These are phyloP conservation scores for Allophyes oxyacanthae DNA, from an alignment of 2,888 invertebrate genomes.

Conservation along the genomic window DNA sequence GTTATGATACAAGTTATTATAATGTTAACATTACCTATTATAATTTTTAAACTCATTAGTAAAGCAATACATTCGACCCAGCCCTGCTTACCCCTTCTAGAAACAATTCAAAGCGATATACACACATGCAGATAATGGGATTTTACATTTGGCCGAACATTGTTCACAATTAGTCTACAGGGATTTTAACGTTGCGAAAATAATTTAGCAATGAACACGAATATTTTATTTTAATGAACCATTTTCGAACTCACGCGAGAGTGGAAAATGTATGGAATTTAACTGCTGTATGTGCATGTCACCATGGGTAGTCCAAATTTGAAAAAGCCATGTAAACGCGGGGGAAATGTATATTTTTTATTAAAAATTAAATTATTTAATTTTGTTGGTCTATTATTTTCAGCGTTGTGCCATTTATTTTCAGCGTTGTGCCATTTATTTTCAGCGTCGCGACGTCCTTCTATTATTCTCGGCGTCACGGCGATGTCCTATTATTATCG, in stretches of 20 bases:
- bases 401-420: no score
- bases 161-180: constrained; percentile 55
- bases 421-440: no score
- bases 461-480: no score
- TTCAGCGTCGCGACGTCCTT: no score
- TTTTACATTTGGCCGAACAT: constrained; percentile 53
- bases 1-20: not conserved
- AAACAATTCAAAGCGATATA: constrained; percentile 24
- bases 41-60: constrained; percentile 33
- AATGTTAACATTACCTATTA: not conserved
- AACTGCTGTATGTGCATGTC: constrained; percentile 1
- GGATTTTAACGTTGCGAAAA: constrained; percentile 49
- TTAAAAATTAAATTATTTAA: no score
- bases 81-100: constrained; percentile 14
- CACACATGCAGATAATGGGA: constrained; percentile 52
- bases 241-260: constrained; percentile 33
- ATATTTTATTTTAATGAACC: constrained; percentile 54
- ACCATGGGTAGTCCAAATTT: not conserved
- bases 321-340: not conserved
- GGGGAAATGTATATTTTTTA: no score
- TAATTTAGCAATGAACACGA: constrained; percentile 49
- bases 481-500: no score
- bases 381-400: no score
- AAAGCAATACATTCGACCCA: constrained; percentile 33
- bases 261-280: constrained; percentile 25